These are phyloP conservation scores for Pyrrhosoma nymphula DNA, from an alignment of 2,888 invertebrate species.

Conservation along the genomic window DNA sequence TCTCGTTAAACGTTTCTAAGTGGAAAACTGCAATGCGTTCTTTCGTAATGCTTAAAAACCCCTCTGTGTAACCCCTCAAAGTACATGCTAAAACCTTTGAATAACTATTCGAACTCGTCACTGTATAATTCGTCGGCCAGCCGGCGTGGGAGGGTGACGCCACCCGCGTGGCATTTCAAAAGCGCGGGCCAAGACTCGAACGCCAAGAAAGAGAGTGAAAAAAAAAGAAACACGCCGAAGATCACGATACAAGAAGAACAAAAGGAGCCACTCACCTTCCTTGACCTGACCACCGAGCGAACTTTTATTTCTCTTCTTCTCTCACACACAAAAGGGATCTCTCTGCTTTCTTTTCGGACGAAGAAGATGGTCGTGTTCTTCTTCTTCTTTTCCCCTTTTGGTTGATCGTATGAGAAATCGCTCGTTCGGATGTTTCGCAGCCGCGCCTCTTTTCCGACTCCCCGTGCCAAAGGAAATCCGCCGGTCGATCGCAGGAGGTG, in stretches of 20 bases:
- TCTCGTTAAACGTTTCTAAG: no score
- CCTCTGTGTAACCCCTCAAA: no score
- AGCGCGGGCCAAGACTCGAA: background rate
- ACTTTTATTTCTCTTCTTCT: background rate
- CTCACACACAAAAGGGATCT: background rate
- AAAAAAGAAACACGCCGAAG: background rate
- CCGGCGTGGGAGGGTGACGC: background rate
- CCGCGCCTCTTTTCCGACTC: background rate
- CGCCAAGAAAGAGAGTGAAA: background rate
- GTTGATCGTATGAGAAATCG: constrained; percentile 15
- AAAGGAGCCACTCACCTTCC: constrained; percentile 40
- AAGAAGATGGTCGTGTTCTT: background rate
- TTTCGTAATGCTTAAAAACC: no score
- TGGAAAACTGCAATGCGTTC: no score
- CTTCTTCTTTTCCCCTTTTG: background rate
- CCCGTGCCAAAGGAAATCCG: background rate
- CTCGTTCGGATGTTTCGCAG: constrained; percentile 44
- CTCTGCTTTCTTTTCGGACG: background rate
- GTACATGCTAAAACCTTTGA: no score
- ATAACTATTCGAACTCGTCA: no score
- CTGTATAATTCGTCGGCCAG: background rate
- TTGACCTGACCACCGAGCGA: constrained; percentile 64
- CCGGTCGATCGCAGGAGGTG: background rate
- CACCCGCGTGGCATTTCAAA: background rate
- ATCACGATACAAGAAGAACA: background rate